These are phyloP conservation scores for Acanthisitta chloris DNA, from an alignment of 2,113 vertebrate genomes.

Conservation along the genomic window DNA sequence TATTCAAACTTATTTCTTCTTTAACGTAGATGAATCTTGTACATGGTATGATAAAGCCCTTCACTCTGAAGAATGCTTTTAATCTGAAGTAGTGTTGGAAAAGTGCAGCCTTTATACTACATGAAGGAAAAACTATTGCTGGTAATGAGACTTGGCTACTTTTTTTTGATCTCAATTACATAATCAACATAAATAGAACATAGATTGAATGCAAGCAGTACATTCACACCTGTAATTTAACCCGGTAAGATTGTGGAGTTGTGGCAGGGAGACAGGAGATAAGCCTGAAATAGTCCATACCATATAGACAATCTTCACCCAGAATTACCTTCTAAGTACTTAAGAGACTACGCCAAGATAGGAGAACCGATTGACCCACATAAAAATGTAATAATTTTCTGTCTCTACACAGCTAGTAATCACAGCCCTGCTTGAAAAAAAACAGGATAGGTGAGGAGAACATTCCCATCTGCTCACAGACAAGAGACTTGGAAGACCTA, in stretches of 20 bases:
- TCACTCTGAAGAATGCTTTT: background rate
- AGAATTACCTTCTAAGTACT: background rate
- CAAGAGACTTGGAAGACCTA: background rate
- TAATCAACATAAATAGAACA: background rate
- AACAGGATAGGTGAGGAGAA: background rate
- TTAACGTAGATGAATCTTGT: background rate
- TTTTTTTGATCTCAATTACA: background rate
- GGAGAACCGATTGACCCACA: background rate
- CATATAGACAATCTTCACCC: background rate
- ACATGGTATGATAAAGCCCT: background rate
- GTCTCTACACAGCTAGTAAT: background rate
- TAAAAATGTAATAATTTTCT: background rate
- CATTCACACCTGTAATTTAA: background rate
- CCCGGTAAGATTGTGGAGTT: background rate
- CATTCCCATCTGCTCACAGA: background rate
- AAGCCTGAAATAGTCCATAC: background rate
- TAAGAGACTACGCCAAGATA: background rate
- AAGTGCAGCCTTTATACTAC: background rate
- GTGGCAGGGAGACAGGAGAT: background rate
- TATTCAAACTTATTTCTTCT: background rate
- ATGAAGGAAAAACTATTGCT: background rate
- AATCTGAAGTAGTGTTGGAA: background rate
- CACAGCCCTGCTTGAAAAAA: background rate
- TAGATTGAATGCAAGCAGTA: background rate
- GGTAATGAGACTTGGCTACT: background rate